Evolutionary conservation across 2,797 vertebrate species (phyloP).

Genomic region (Microtus californicus): DNA sequence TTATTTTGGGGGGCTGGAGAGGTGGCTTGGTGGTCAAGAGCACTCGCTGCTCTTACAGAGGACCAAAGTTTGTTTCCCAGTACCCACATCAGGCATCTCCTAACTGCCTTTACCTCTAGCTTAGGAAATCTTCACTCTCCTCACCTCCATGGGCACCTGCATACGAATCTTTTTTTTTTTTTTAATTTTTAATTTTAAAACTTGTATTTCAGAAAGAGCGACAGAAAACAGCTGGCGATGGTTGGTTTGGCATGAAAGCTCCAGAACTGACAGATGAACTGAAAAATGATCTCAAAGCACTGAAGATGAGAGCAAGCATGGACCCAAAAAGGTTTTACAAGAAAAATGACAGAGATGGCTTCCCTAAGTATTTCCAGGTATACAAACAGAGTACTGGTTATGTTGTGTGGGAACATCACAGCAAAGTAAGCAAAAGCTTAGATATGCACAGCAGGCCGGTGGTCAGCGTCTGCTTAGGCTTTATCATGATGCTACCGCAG

Average conservation of each 20-base stretch:
- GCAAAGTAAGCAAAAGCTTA: constrained; percentile 10
- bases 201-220: constrained; percentile 90
- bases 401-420: not conserved
- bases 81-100: not conserved
- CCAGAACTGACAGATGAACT: constrained; percentile 95
- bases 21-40: not conserved
- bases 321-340: constrained; percentile 98
- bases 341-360: constrained; percentile 97
- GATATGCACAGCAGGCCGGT: not conserved
- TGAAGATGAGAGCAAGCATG: constrained; percentile 95
- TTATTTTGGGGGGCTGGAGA: not conserved
- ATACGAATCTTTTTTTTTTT: not conserved
- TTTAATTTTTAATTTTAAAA: constrained; percentile 44
- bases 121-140: not conserved
- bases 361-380: constrained; percentile 98
- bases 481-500: not conserved
- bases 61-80: not conserved
- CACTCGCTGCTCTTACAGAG: not conserved
- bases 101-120: not conserved
- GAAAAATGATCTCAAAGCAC: constrained; percentile 94
- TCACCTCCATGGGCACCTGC: not conserved
- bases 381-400: not conserved
- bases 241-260: constrained; percentile 98
- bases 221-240: constrained; percentile 93
- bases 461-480: not conserved